Evolutionary conservation across 2,888 invertebrate genomes (phyloP).

Genomic region (Ormyrus pomaceus): DNA sequence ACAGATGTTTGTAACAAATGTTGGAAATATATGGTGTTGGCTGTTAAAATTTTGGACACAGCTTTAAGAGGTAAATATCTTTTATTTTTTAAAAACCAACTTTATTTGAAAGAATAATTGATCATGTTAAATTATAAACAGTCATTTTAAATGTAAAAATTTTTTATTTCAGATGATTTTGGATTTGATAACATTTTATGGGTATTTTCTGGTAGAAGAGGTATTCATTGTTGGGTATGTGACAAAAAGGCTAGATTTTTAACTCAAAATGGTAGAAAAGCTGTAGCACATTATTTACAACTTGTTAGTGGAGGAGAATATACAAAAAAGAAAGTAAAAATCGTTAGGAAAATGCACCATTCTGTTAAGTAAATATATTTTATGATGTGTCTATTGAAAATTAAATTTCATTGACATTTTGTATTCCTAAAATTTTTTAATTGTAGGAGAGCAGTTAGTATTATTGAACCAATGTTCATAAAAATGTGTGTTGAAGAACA

Average conservation of each 20-base stretch:
- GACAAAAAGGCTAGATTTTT: slow-evolving; percentile 90
- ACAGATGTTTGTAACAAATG: slow-evolving; percentile 95
- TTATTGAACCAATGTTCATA: slow-evolving; percentile 87
- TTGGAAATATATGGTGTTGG: slow-evolving; percentile 97
- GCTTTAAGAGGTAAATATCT: slow-evolving; percentile 83
- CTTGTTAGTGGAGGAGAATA: slow-evolving; percentile 84
- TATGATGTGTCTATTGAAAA: background rate
- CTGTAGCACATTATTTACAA: slow-evolving; percentile 93
- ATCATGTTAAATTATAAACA: background rate
- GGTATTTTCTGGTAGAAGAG: slow-evolving; percentile 99
- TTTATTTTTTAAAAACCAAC: background rate
- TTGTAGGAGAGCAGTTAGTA: slow-evolving; percentile 83
- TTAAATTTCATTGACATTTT: background rate
- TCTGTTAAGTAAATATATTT: slow-evolving; percentile 77
- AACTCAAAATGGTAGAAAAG: slow-evolving; percentile 84
- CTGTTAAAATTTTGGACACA: slow-evolving; percentile 91
- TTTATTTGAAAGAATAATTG: background rate
- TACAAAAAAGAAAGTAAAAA: slow-evolving; percentile 84
- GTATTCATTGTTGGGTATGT: slow-evolving; percentile 99
- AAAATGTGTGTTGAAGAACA: slow-evolving; percentile 88
- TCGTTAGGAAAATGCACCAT: slow-evolving; percentile 85
- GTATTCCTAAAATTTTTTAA: background rate
- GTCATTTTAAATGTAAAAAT: background rate
- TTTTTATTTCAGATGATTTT: slow-evolving; percentile 87
- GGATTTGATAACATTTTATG: slow-evolving; percentile 95